Base-by-base conservation (phyloP, 2,113 vertebrate genomes). In the Amblyopsis rosae region DNA sequence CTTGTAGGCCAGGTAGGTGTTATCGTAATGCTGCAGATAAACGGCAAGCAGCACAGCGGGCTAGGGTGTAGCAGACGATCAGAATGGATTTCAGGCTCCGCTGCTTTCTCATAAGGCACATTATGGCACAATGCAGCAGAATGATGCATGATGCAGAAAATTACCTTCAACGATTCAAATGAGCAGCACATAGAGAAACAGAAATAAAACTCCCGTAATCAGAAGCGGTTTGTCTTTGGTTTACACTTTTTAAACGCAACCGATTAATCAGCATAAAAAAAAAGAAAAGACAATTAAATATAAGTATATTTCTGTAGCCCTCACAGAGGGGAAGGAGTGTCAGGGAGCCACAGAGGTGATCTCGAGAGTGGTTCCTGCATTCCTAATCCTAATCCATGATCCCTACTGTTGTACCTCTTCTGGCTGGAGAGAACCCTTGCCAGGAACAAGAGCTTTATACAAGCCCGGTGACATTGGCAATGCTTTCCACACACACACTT, bases 351-450 rank as follows among this genome's bases (percentile, higher is more conserved):
- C 19, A 1, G 0, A 55, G 60, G 41, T 75, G 75, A 80, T 78
- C 59, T 63, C 17, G 54, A 77, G 62, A 69, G 72, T 49, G 53
- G 41, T 59, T 35, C 71, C 53, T 17, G 66, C 41, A 62, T 70
- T 77, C 32, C 81, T 81, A 82, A 87, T 78, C 75, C 67, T 33
- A 41, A 16, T 55, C 0, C 49, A 12, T 33, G 12, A 35, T 45
- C 59, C 76, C 64, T 73, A 35, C 61, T 19, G 12, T 50, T 26
- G 66, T 61, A 58, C 71, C 67, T 59, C 50, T 66, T 67, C 2
- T 11, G 4, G 33, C 2, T 11, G 6, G 47, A 45, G 45, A 41
- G 19, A 3, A 12, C 12, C 54, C 4, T 16, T 59, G 32, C 55
- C 64, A 63, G 16, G 16, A 17, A 66, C 12, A 11, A 26, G 12